phyloP scores from a whole-genome alignment of 2,888 invertebrate species.

The Acanthosepion pharaonis region DNA sequence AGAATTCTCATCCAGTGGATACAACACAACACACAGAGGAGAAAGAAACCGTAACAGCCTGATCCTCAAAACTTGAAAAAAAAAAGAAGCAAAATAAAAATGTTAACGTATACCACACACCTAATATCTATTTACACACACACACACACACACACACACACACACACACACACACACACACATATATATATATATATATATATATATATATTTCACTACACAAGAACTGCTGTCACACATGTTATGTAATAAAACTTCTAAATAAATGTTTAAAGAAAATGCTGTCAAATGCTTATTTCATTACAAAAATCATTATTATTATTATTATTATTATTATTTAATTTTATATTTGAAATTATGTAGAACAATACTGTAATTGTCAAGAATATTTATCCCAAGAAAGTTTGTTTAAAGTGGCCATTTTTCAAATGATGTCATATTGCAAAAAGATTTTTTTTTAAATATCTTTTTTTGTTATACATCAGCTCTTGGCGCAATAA shows the following conservation, averaged over 20 bases:
- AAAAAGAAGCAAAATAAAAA: background rate
- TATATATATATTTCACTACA: background rate
- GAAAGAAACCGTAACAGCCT: background rate
- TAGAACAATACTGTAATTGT: background rate
- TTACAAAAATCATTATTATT: constrained; percentile 9
- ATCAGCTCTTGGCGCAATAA: too few relatives aligned
- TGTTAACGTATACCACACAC: background rate
- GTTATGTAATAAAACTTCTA: constrained; percentile 21
- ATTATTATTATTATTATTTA: background rate
- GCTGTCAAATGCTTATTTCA: background rate
- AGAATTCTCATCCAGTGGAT: background rate
- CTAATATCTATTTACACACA: background rate
- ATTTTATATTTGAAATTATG: background rate
- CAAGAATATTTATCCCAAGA: background rate
- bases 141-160: background rate
- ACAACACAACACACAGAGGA: background rate
- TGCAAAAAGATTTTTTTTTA: background rate
- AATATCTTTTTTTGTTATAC: too few relatives aligned
- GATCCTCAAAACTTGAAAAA: background rate
- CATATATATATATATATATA: too few relatives aligned
- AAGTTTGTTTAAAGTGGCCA: constrained; percentile 11
- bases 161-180: background rate
- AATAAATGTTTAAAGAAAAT: constrained; percentile 21
- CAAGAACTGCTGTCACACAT: constrained; percentile 24
- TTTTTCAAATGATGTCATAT: background rate